Evolutionary conservation across 2,797 vertebrate species (phyloP).

Genomic region (Paratrypauchen microcephalus): DNA sequence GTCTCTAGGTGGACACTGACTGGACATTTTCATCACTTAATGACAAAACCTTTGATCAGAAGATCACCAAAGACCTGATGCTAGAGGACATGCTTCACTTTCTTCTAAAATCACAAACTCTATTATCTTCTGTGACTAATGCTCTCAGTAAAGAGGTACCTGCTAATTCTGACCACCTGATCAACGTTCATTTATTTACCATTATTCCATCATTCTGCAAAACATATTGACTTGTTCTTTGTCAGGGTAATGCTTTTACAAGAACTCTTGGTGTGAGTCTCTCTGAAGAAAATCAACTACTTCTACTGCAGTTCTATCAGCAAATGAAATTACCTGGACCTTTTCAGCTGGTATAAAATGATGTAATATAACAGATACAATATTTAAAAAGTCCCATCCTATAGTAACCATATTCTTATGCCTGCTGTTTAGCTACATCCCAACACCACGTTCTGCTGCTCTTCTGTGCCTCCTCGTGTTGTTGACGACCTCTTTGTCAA

Average conservation of each 20-base stretch:
- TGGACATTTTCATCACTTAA: constrained; percentile 76
- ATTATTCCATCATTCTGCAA: not conserved
- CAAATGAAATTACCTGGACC: constrained; percentile 79
- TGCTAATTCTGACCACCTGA: not conserved
- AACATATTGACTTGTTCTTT: not conserved
- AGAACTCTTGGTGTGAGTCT: constrained; percentile 73
- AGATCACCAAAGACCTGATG: constrained; percentile 83
- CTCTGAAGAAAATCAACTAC: constrained; percentile 77
- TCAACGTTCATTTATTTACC: not conserved
- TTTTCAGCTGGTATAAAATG: constrained; percentile 84
- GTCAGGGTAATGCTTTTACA: constrained; percentile 75
- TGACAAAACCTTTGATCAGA: constrained; percentile 74
- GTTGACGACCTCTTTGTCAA: constrained; percentile 51
- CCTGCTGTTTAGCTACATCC: constrained; percentile 81
- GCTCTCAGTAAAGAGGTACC: constrained; percentile 18
- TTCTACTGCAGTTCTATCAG: constrained; percentile 80
- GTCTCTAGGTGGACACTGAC: constrained; percentile 81
- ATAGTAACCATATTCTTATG: not conserved
- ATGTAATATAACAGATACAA: not conserved
- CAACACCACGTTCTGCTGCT: constrained; percentile 52
- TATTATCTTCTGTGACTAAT: constrained; percentile 29
- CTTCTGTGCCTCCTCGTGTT: constrained; percentile 16
- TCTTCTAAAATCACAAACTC: constrained; percentile 73
- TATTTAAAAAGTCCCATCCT: not conserved
- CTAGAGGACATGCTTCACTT: constrained; percentile 87